These are phyloP conservation scores for Atrichornis clamosus DNA, from an alignment of 2,113 vertebrate genomes.

Conservation along the genomic window DNA sequence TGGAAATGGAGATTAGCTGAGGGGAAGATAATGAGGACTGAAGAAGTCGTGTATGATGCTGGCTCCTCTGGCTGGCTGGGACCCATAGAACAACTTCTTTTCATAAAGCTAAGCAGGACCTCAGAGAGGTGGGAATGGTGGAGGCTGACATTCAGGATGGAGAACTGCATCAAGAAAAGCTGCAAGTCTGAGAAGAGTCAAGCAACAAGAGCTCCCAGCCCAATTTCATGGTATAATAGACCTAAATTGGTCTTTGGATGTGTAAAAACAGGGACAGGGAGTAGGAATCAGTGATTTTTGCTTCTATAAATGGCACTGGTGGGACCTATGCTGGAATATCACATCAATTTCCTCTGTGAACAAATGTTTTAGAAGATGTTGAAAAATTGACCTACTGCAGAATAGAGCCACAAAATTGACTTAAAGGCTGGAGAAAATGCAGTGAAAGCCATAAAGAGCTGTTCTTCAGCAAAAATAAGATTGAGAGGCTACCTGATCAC, in stretches of 20 bases:
- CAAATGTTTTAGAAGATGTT: constrained; percentile 6
- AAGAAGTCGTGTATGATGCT: accelerated
- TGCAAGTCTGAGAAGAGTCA: neutral
- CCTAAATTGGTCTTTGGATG: neutral
- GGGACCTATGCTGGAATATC: neutral
- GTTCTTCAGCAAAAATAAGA: neutral
- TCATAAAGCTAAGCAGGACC: neutral
- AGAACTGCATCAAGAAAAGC: neutral
- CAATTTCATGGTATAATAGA: neutral
- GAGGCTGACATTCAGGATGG: neutral
- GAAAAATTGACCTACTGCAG: constrained; percentile 31
- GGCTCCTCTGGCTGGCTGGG: neutral
- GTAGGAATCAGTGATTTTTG: neutral
- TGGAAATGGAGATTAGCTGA: neutral
- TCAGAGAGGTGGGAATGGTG: neutral
- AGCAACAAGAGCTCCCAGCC: neutral
- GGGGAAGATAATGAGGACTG: neutral
- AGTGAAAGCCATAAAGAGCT: neutral
- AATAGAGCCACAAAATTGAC: constrained; percentile 28
- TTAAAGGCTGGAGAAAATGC: constrained; percentile 30
- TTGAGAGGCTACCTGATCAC: neutral
- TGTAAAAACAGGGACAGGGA: neutral
- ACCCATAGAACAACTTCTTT: neutral
- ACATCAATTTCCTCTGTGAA: neutral
- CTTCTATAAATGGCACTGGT: neutral